Conservation (phyloP, 2,797 vertebrate species). For the Balearica regulorum region DNA sequence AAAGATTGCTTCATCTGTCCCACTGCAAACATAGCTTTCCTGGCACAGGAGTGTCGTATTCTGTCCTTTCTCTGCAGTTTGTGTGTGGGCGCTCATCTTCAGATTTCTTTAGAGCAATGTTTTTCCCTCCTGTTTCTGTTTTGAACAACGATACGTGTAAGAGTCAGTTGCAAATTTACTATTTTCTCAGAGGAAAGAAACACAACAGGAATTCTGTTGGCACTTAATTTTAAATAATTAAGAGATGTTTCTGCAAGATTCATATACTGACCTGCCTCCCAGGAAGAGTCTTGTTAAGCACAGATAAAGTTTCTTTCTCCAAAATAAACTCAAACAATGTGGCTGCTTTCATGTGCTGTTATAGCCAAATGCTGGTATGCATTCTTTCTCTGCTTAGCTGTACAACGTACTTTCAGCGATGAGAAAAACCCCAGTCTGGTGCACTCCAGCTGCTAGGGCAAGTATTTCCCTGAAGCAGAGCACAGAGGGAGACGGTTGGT, state of each 20-base stretch:
- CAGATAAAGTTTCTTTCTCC: background rate
- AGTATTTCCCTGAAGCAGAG: slow-evolving; percentile 40
- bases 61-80: slow-evolving; percentile 80
- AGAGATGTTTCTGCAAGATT: background rate
- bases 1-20: slow-evolving; percentile 89
- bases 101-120: background rate
- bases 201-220: background rate
- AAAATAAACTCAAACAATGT: background rate
- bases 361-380: background rate
- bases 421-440: background rate
- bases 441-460: background rate
- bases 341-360: background rate
- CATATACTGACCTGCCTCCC: background rate
- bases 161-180: background rate
- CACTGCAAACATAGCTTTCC: slow-evolving; percentile 95
- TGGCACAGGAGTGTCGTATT: slow-evolving; percentile 85
- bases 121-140: background rate
- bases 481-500: background rate
- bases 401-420: background rate
- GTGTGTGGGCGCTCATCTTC: slow-evolving; percentile 86
- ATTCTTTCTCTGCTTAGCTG: background rate
- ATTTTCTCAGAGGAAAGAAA: background rate
- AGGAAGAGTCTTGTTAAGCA: background rate
- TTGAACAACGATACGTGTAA: background rate
- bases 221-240: background rate